Base-by-base conservation (phyloP, 2,113 vertebrate species). In the Paedocypris sp. region DNA sequence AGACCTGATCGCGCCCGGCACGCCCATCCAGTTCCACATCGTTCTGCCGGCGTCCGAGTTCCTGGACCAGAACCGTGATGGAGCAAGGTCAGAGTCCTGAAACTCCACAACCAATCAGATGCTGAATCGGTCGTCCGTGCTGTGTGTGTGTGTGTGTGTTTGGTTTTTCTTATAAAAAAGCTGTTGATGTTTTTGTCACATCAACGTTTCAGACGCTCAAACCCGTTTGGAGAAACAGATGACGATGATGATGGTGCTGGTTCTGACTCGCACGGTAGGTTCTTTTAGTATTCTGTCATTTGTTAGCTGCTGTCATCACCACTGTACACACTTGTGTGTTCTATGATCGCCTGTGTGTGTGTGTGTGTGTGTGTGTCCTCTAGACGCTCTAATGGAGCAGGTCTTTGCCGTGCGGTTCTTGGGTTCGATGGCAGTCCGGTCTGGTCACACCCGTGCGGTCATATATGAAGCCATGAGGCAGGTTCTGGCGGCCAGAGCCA, bases 381-480 rank as follows among this genome's bases (percentile, higher is more conserved):
- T 83, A 99, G 96, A 97, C 76, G 86, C 88, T 0, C 88, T 97
- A 48, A 70, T 97, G 73, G 91, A 97, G 68, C 96, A 99, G 80
- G 89, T 98, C 66, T 99, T 98, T 4, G 71, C 86, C 0, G 96
- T 99, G 38, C 90, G 91, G 4, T 98, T 98, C 78, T 72, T 96
- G 35, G 96, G 96, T 9, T 99, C 92, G 1, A 97, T 98, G 92
- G 94, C 89, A 0, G 92, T 97, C 11, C 85, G 81, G 43, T 87
- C 90, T 0, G 92, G 93, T 8, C 60, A 51, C 69, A 89, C 86
- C 0, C 72, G 79, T 0, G 90, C 96, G 36, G 94, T 97, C 48
- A 99, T 99, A 48, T 98, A 92, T 0, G 96, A 99, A 77, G 93
- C 92, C 0, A 98, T 95, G 92, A 87, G 96, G 66, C 96, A 99